Conservation (phyloP, 1,140 invertebrate species). For the Leptinotarsa texana region DNA sequence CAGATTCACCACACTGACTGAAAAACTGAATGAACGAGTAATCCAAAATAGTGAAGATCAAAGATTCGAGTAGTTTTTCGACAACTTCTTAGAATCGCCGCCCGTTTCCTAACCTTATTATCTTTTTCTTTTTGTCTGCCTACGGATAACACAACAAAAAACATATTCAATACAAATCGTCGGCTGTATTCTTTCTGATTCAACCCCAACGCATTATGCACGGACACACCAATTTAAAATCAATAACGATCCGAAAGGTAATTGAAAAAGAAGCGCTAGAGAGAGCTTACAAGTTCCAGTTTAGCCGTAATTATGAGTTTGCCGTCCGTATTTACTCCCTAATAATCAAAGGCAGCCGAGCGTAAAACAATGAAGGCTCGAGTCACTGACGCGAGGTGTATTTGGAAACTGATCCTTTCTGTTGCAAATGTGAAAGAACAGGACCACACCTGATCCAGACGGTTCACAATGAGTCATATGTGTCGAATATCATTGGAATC, state of each 20-base stretch:
- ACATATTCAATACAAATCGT: conserved; percentile 15
- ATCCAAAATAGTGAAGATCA: no score
- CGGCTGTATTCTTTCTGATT: conserved; percentile 15
- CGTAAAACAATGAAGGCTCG: conserved; percentile 48
- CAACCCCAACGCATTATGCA: conserved; percentile 22
- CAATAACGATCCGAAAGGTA: conserved; percentile 32
- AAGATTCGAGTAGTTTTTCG: no score
- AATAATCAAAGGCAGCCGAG: conserved; percentile 47
- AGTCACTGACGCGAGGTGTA: conserved; percentile 38
- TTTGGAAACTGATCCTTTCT: not conserved
- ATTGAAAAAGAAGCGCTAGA: conserved; percentile 30
- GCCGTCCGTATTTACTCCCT: conserved; percentile 39
- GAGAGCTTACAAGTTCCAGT: conserved; percentile 33
- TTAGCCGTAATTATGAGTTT: conserved; percentile 44
- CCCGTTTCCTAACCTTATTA: conserved; percentile 1
- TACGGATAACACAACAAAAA: conserved; percentile 4
- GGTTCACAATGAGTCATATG: conserved; percentile 29
- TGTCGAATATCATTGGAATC: conserved; percentile 27
- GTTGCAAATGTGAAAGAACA: conserved; percentile 14
- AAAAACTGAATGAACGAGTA: no score
- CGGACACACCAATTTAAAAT: conserved; percentile 30
- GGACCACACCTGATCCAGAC: conserved; percentile 43
- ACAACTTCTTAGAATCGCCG: not conserved
- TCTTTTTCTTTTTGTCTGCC: conserved; percentile 10
- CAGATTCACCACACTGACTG: no score